These are phyloP conservation scores for Pyrrhopygopsis socrates DNA, from an alignment of 2,888 invertebrate genomes.

Conservation along the genomic window DNA sequence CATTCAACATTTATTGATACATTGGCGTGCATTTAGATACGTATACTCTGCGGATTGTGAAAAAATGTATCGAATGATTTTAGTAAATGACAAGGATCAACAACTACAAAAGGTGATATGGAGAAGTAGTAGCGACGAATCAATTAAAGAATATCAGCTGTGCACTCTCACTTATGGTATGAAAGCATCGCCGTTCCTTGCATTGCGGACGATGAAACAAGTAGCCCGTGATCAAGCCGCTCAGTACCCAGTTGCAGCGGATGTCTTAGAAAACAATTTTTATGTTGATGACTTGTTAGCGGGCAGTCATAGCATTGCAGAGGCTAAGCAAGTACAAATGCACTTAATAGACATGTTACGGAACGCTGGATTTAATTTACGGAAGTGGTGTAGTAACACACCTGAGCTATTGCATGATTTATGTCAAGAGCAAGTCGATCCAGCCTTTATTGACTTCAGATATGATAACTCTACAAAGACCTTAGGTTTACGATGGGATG, in stretches of 20 bases:
- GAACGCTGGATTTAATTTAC: not conserved
- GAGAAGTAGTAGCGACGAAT: too few relatives aligned
- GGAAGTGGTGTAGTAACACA: not conserved
- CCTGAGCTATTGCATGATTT: not conserved
- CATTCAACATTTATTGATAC: not conserved
- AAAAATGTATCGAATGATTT: too few relatives aligned
- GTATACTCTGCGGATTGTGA: too few relatives aligned
- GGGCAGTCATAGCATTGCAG: not conserved
- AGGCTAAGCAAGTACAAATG: not conserved
- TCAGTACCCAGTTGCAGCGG: not conserved
- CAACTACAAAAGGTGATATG: too few relatives aligned
- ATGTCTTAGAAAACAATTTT: not conserved
- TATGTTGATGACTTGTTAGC: not conserved
- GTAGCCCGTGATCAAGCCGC: not conserved
- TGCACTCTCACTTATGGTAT: too few relatives aligned
- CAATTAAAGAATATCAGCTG: too few relatives aligned
- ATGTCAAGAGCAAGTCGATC: too few relatives aligned
- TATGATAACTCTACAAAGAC: not conserved
- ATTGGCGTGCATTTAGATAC: too few relatives aligned
- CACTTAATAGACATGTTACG: not conserved
- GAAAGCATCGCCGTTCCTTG: not conserved
- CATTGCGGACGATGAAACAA: too few relatives aligned
- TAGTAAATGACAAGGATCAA: too few relatives aligned
- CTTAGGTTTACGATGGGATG: slow-evolving; percentile 7
- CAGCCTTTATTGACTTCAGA: too few relatives aligned